These are phyloP conservation scores for Nothoprocta perdicaria DNA, from an alignment of 2,113 vertebrate species.

Conservation along the genomic window DNA sequence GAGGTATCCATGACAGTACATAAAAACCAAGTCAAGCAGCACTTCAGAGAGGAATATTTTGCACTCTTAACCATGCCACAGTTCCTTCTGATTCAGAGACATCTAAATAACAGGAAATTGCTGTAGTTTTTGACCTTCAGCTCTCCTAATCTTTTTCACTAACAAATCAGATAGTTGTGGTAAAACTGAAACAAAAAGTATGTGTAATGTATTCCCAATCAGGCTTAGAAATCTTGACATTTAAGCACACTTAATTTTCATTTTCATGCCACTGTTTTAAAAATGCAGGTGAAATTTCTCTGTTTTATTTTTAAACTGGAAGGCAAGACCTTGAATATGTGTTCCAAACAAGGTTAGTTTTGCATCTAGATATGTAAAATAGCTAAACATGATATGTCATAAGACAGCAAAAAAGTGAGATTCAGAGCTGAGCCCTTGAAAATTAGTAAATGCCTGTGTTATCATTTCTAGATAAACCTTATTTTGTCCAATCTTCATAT, in stretches of 20 bases:
- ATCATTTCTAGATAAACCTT: neutral
- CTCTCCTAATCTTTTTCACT: neutral
- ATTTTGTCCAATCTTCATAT: neutral
- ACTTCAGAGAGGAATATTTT: neutral
- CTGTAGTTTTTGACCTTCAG: constrained; percentile 10
- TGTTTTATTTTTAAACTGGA: constrained; percentile 24
- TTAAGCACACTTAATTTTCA: constrained; percentile 49
- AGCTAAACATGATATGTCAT: neutral
- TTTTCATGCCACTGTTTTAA: constrained; percentile 18
- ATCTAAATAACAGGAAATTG: neutral
- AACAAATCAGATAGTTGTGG: neutral
- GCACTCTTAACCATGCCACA: neutral
- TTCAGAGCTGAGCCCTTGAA: neutral
- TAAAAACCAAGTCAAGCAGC: neutral
- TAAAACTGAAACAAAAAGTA: neutral
- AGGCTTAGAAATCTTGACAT: constrained; percentile 56
- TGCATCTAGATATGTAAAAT: neutral
- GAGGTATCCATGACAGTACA: rapidly evolving
- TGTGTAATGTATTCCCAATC: neutral
- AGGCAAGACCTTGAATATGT: neutral
- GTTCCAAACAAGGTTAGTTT: constrained; percentile 7
- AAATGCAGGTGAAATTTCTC: constrained; percentile 21
- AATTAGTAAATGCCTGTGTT: neutral
- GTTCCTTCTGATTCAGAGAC: neutral
- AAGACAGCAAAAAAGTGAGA: neutral